A percentile compares a stretch with the other conserved stretches of the same genome.
Conservation (phyloP, 2,113 vertebrate genomes). For the Caloenas nicobarica region DNA sequence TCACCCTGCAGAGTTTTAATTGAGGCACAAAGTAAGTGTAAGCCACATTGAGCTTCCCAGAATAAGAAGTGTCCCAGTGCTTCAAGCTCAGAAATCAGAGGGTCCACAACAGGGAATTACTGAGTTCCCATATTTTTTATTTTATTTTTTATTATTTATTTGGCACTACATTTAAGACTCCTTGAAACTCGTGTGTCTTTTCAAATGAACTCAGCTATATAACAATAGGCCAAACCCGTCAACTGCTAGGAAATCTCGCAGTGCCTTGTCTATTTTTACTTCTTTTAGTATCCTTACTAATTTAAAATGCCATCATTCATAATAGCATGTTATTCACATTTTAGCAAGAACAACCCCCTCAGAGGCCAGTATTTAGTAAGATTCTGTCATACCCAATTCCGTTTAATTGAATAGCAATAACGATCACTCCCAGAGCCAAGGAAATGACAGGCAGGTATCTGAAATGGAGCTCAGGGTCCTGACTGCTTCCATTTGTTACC, state of each 20-base stretch:
- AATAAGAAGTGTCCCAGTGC: background rate
- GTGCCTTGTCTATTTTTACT: conserved; percentile 14
- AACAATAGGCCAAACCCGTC: background rate
- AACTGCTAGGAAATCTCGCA: background rate
- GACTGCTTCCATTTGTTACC: background rate
- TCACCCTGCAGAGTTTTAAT: background rate
- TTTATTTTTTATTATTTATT: background rate
- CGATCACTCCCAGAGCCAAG: background rate
- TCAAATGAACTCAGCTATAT: background rate
- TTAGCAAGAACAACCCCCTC: background rate
- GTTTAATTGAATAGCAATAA: background rate
- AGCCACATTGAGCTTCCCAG: background rate
- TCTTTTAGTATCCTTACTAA: background rate
- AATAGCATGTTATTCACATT: background rate
- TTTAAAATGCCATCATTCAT: conserved; percentile 18
- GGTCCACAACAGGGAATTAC: too few relatives aligned
- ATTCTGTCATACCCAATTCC: background rate
- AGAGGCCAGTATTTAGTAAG: background rate
- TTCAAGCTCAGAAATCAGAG: background rate
- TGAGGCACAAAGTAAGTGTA: background rate
- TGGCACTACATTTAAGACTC: background rate
- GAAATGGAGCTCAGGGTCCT: background rate
- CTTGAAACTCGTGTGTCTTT: background rate
- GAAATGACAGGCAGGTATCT: background rate
- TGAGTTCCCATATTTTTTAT: background rate